Base-by-base conservation (phyloP, 2,113 vertebrate genomes). In the Regulus satrapa region DNA sequence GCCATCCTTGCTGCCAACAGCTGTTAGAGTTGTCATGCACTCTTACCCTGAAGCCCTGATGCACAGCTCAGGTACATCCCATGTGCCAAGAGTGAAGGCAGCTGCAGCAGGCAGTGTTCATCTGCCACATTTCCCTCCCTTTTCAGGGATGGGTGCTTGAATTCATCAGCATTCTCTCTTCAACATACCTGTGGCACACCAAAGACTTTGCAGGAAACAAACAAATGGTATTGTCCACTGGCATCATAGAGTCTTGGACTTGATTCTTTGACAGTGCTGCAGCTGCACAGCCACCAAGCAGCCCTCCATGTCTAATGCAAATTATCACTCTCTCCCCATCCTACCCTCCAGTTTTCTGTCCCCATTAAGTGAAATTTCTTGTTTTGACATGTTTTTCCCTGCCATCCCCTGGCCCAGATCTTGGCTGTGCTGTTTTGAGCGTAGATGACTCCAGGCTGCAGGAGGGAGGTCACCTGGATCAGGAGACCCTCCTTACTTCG, bases 31-130 rank as follows among this genome's bases (percentile, higher is more conserved):
- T 79, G 75, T 76, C 75, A 46, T 45, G 55, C 1, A 1, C 54
- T 67, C 32, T n/a, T 13, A 19, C 28, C 45, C 40, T 6, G 2
- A 7, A 41, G 62, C 43, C 36, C 24, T 24, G 26, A 13, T 28
- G 69, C 21, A 4, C 0, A 2, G 67, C 79, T 76, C 71, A 18
- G 76, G 62, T 76, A 43, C 2, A 8, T 78, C 38, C 56, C 1
- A 0, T 8, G 51, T 23, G 29, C 71, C 5, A 3, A n/a, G 51
- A 34, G 18, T 2, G 2, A 73, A 21, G 31, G 40, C 52, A 79
- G 62, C 20, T 0, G 0, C 78, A 52, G 61, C 5, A 2, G 26
- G 52, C 59, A 80, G 43, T 0, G 0, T 63, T 87, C 4, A 2
- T 45, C 66, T 2, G 2, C 31, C 71, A 10, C 4, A 3, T 51